These are phyloP conservation scores for Mionectes olivaceus DNA, from an alignment of 2,797 vertebrate species.

Conservation along the genomic window DNA sequence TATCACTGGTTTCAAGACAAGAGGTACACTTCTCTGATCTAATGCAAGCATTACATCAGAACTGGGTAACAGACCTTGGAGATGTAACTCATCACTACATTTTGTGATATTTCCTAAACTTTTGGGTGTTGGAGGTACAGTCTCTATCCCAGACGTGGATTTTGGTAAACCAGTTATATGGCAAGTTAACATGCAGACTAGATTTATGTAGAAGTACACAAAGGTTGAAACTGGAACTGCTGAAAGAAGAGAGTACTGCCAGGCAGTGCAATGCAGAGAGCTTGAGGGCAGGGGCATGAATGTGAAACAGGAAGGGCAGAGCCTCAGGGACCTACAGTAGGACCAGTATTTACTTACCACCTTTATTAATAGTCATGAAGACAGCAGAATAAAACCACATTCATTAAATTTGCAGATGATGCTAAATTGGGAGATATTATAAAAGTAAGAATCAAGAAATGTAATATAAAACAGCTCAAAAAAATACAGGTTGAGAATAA, in stretches of 20 bases:
- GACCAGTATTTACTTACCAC: neutral
- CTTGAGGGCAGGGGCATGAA: neutral
- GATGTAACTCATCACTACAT: neutral
- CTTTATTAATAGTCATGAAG: constrained; percentile 16
- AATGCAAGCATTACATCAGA: neutral
- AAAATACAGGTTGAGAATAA: constrained; percentile 19
- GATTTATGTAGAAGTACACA: neutral
- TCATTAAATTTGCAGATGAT: constrained; percentile 48
- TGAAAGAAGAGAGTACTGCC: neutral
- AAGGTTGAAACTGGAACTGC: neutral
- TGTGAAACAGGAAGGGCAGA: neutral
- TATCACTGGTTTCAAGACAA: neutral
- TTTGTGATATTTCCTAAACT: neutral
- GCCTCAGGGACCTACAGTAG: neutral
- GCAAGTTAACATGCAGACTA: neutral
- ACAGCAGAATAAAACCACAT: constrained; percentile 11
- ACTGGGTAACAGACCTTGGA: neutral
- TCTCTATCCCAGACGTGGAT: neutral
- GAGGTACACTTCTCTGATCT: neutral
- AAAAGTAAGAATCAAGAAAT: constrained; percentile 6
- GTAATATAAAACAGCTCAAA: constrained; percentile 18
- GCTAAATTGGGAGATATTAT: neutral
- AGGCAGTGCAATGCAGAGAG: neutral
- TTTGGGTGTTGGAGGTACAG: neutral
- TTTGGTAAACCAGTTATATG: neutral